Evolutionary conservation across 2,113 vertebrate genomes (phyloP).

Genomic region (Archocentrus centrarchus): DNA sequence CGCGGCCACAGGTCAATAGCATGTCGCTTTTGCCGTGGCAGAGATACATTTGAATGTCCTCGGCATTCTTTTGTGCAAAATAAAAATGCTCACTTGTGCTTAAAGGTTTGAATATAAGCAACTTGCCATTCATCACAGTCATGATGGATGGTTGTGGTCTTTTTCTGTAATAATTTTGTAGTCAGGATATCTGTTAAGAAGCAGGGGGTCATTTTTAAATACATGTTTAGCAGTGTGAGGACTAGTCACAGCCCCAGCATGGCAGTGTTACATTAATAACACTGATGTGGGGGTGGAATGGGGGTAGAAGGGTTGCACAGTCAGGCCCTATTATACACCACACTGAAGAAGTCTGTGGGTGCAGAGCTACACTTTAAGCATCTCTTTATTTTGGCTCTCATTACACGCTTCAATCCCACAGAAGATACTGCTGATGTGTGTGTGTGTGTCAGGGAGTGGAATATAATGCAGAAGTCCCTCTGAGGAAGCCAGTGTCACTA

Average conservation of each 20-base stretch:
- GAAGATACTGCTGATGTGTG: conserved; percentile 62
- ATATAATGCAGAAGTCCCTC: conserved; percentile 58
- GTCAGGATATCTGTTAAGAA: conserved; percentile 87
- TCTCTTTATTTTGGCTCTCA: conserved; percentile 79
- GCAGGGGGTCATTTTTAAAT: conserved; percentile 81
- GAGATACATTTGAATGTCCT: conserved; percentile 88
- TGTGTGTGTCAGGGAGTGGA: conserved; percentile 41
- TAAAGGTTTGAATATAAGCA: conserved; percentile 6
- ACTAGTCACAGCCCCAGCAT: conserved; percentile 75
- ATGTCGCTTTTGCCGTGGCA: conserved; percentile 84
- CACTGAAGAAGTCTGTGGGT: conserved; percentile 79
- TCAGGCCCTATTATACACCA: conserved; percentile 67
- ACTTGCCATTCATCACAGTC: conserved; percentile 84
- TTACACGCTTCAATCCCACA: conserved; percentile 72
- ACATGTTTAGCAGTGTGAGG: conserved; percentile 83
- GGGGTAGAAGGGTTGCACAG: conserved; percentile 56
- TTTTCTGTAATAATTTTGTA: conserved; percentile 85
- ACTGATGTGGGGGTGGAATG: conserved; percentile 75
- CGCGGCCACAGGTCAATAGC: conserved; percentile 84
- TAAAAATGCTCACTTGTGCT: conserved; percentile 40
- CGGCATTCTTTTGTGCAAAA: conserved; percentile 83
- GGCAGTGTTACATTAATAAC: conserved; percentile 88
- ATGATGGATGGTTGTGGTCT: conserved; percentile 75
- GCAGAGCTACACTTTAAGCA: conserved; percentile 75
- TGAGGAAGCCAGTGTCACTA: conserved; percentile 56